These are phyloP conservation scores for Dermochelys coriacea DNA, from an alignment of 2,797 vertebrate species.

Conservation along the genomic window DNA sequence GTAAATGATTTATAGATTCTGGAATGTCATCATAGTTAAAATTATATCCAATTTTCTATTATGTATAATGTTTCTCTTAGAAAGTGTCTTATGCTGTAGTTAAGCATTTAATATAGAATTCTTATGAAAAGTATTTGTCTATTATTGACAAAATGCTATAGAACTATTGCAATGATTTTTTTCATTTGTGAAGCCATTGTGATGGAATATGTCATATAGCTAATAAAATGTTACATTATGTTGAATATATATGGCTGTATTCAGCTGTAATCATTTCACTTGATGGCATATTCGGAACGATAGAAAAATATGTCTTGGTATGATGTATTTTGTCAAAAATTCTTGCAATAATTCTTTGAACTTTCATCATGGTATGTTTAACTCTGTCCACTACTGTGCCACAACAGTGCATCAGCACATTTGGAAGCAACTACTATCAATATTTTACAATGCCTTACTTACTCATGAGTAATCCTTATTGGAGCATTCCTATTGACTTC, in stretches of 20 bases:
- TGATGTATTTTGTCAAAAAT: conserved; percentile 24
- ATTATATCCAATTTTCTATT: not conserved
- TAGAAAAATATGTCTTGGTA: not conserved
- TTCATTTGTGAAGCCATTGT: not conserved
- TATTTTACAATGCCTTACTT: not conserved
- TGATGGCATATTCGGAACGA: not conserved
- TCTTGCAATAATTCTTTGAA: not conserved
- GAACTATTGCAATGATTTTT: not conserved
- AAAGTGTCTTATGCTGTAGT: not conserved
- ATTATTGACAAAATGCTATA: not conserved
- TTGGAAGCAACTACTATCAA: not conserved
- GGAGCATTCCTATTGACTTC: not conserved
- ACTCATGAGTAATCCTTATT: not conserved
- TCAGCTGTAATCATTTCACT: conserved; percentile 31
- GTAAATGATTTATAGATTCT: not conserved
- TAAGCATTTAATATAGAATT: not conserved
- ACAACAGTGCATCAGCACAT: not conserved
- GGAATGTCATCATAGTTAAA: not conserved
- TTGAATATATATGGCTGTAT: not conserved
- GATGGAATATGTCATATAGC: not conserved
- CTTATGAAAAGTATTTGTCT: not conserved
- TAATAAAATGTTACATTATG: not conserved
- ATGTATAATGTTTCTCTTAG: not conserved
- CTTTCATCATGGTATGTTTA: not conserved
- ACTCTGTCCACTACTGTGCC: fast-evolving